phyloP scores from a whole-genome alignment of 2,888 invertebrate genomes.

The Xestia xanthographa region DNA sequence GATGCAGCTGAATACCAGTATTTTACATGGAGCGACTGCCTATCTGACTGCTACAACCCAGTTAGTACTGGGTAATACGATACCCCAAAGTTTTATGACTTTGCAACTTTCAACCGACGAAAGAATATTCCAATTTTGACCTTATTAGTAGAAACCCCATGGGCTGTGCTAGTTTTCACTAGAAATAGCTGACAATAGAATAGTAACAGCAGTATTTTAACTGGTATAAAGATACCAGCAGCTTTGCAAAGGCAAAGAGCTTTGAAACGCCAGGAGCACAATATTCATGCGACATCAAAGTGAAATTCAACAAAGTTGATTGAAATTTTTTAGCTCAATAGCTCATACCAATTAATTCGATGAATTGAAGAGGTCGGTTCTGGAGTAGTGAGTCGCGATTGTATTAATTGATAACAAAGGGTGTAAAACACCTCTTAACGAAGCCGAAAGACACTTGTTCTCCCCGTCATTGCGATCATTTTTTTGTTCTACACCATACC shows the following conservation, averaged over 20 bases:
- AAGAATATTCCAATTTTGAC: neutral
- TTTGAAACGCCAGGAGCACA: constrained; percentile 43
- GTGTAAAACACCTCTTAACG: too few relatives aligned
- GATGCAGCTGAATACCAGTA: too few relatives aligned
- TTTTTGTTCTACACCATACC: too few relatives aligned
- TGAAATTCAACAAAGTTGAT: constrained; percentile 39
- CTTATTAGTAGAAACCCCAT: neutral
- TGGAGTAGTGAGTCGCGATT: neutral
- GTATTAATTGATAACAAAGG: neutral
- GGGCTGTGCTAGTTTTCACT: too few relatives aligned
- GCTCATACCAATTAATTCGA: constrained; percentile 15
- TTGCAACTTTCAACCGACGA: neutral
- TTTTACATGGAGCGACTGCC: too few relatives aligned
- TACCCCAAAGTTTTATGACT: neutral
- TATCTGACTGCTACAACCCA: too few relatives aligned
- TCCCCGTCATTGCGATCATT: too few relatives aligned
- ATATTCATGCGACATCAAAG: constrained; percentile 50
- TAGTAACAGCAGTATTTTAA: neutral
- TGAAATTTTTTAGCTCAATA: constrained; percentile 31
- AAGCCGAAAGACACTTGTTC: too few relatives aligned
- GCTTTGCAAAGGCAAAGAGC: constrained; percentile 25
- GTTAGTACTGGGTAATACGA: neutral
- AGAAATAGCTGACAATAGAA: neutral
- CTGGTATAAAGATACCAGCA: constrained; percentile 14
- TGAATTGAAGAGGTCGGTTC: neutral